Conservation (phyloP, 2,113 vertebrate genomes). For the Addax nasomaculatus region DNA sequence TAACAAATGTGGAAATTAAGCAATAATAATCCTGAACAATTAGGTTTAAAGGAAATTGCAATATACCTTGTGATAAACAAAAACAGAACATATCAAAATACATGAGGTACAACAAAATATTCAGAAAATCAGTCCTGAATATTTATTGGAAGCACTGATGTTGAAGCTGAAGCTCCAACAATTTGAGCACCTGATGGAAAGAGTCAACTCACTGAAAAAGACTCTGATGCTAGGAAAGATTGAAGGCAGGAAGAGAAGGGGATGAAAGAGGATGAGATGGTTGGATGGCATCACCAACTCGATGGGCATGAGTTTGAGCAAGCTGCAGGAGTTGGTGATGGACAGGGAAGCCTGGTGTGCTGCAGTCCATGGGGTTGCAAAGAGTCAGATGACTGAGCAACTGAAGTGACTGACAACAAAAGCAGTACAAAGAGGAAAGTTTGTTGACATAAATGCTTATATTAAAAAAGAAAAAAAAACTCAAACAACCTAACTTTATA, state of each 20-base stretch:
- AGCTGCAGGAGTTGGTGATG: background rate
- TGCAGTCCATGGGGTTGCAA: background rate
- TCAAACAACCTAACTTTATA: background rate
- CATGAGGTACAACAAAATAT: background rate
- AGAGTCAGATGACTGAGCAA: background rate
- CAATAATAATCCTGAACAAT: background rate
- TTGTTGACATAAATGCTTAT: background rate
- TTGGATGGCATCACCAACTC: background rate
- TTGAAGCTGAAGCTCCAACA: background rate
- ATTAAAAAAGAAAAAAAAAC: background rate
- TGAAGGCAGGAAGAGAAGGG: background rate
- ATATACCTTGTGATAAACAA: background rate
- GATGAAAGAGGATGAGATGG: background rate
- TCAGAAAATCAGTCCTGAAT: background rate
- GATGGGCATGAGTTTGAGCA: background rate
- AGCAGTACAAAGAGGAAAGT: background rate
- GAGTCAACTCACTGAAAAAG: background rate
- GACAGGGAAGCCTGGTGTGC: background rate
- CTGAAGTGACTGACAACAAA: background rate
- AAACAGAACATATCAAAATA: background rate
- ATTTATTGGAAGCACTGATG: background rate
- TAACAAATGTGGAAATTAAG: background rate
- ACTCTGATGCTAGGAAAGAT: background rate
- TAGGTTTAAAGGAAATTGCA: background rate
- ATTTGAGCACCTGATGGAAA: background rate